Conservation (phyloP, 2,113 vertebrate species). For the Trematomus loennbergii region DNA sequence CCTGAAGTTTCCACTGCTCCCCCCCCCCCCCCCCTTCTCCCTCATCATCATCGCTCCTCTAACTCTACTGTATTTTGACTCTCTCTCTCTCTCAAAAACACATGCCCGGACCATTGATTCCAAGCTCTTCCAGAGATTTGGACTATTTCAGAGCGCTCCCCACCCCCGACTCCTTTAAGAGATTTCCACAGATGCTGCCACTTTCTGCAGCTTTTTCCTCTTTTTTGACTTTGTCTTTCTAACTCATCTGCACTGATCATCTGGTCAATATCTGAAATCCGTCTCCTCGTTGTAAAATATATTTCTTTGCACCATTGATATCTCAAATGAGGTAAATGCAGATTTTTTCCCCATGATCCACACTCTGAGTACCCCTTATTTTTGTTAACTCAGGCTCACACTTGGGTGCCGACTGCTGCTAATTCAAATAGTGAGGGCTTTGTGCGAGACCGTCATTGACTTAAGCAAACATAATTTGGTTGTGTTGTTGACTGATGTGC, state of each 20-base stretch:
- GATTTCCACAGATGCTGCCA: constrained; percentile 79
- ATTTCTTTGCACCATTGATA: neutral
- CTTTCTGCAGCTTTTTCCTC: constrained; percentile 67
- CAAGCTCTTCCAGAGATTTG: constrained; percentile 76
- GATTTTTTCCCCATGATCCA: neutral
- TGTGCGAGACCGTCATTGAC: constrained; percentile 55
- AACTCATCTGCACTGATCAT: constrained; percentile 17
- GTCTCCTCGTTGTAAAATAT: neutral
- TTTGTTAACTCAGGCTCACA: constrained; percentile 40
- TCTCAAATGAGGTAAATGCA: neutral
- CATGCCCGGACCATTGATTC: constrained; percentile 72
- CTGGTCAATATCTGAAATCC: constrained; percentile 12
- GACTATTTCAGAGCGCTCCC: constrained; percentile 59
- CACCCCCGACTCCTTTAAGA: constrained; percentile 62
- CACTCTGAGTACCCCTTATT: constrained; percentile 8
- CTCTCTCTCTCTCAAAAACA: constrained; percentile 67
- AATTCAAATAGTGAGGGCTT: constrained; percentile 61
- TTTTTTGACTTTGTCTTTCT: constrained; percentile 25
- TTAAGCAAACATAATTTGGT: constrained; percentile 67
- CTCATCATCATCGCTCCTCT: constrained; percentile 40
- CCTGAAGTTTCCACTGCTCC: constrained; percentile 73
- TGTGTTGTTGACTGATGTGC: constrained; percentile 65
- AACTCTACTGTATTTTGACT: constrained; percentile 19
- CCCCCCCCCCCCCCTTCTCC: constrained; percentile 33
- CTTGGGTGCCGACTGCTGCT: constrained; percentile 58